Evolutionary conservation across 2,113 vertebrate species (phyloP), one percentile per base, ranked within the genome.

Genomic region (Rhadina sibilatrix): DNA sequence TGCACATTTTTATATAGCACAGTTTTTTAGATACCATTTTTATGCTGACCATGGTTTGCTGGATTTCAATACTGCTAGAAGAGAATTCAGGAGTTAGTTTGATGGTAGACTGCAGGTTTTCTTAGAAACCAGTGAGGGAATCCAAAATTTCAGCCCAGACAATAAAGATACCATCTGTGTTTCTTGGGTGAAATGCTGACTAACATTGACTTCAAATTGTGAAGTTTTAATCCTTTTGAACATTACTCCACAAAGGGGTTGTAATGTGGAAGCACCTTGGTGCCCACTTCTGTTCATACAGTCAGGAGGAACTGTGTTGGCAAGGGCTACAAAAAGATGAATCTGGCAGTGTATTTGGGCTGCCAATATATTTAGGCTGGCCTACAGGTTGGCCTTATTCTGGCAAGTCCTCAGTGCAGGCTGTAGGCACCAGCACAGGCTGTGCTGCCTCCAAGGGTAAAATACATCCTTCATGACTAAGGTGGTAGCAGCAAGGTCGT

Each of bases 361-460:
- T 56, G 59, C 30, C 20, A 77, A 25, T n/a, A 20, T 8, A 31
- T 74, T 61, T 74, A 37, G 63, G 37, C 71, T 52, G 71, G 21
- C n/a, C 57, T 40, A 6, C 33, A 91, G 7, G 6, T 1, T 52
- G 38, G 8, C 3, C 5, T 78, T 46, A 7, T 19, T 60, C 57
- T 61, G 63, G 3, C 31, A 64, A 16, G 22, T 61, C 7, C 20
- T 42, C 25, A 24, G 19, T 10, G n/a, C 33, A 72, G 59, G 14
- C 63, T 56, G 31, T 6, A 72, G 71, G n/a, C 15, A 49, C 0
- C 64, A 74, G 64, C 12, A 37, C 37, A 53, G 37, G 21, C 49
- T 86, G 31, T 1, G 0, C 57, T 69, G n/a, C 9, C 19, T 17
- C 46, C 2, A 0, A 10, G 44, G 5, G 7, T 82, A 33, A 10